phyloP scores from a whole-genome alignment of 35 echinoderm and acorn worm species.

The Patiria miniata region DNA sequence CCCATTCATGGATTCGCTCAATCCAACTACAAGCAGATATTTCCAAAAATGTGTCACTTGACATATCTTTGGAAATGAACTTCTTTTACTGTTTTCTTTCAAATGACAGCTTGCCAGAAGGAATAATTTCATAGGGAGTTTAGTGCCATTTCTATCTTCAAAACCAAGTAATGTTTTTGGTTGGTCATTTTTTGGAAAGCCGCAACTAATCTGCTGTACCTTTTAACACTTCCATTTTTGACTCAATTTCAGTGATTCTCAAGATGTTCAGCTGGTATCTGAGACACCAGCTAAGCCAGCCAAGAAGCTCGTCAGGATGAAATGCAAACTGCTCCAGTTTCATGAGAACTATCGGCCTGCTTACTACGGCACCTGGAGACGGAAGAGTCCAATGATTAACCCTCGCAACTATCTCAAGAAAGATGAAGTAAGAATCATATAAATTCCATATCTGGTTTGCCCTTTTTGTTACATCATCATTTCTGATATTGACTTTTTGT shows the following conservation, averaged over 20 bases:
- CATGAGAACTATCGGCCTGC: conserved; percentile 94
- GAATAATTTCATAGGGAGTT: too few relatives aligned
- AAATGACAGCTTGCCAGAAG: too few relatives aligned
- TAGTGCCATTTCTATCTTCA: too few relatives aligned
- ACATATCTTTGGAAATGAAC: too few relatives aligned
- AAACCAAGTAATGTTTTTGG: too few relatives aligned
- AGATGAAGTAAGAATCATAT: conserved; percentile 77
- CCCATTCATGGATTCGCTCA: too few relatives aligned
- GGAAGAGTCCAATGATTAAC: conserved; percentile 42
- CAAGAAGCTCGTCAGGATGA: conserved; percentile 37
- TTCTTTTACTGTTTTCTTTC: too few relatives aligned
- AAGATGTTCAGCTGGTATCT: conserved; percentile 25
- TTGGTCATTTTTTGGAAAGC: too few relatives aligned
- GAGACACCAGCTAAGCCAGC: conserved; percentile 3
- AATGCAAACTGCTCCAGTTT: conserved; percentile 88
- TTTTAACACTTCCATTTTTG: too few relatives aligned
- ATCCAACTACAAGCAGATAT: too few relatives aligned
- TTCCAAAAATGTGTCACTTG: too few relatives aligned
- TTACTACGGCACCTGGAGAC: conserved; percentile 86
- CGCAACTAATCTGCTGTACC: too few relatives aligned
- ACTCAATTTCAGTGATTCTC: conserved; percentile 15
- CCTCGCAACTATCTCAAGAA: conserved; percentile 73
- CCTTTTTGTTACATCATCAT: neutral
- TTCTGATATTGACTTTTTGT: neutral
- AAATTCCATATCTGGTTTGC: neutral